Evolutionary conservation across 2,888 invertebrate species (phyloP), one percentile per base, ranked within the genome.

Genomic region (Lithophane ornitopus): DNA sequence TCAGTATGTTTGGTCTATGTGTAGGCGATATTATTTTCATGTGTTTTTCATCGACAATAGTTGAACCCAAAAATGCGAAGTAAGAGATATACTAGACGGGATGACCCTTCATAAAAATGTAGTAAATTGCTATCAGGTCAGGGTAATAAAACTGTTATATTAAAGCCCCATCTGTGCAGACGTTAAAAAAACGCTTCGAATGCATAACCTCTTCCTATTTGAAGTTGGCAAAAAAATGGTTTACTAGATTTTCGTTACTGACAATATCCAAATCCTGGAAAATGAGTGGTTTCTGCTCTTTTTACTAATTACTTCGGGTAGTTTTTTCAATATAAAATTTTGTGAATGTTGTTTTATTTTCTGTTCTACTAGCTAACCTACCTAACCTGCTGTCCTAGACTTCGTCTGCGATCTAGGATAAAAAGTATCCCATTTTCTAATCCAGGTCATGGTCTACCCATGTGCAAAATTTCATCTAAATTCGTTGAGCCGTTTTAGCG

Each of bases 81-180:
- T 26, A 49, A 56, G 46, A 54, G 3, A 44, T 41, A 46, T 22
- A 41, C 12, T 12, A 26, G 54, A 22, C 39, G 34, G 59, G 28
- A 46, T 56, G 61, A 67, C 66, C 82, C 54, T 56, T 82, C 59
- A 67, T 82, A 78, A 78, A 82, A 82, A 67, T 16, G 59, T 61
- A 61, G 26, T 66, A 77, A 76, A 82, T 82, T 77, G 34, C 41
- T 62, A 34, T 78, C 65, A 66, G 82, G 77, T 66, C 82, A 82
- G 26, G 12, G 61, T 61, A 78, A 76, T 78, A 78, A 82, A 78
- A 78, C 76, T 78, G 59, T 76, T 26, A 61, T 66, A 82, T 66
- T 78, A 54, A n/a, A 76, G 44, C 4, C 28, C 39, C 82, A 41
- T 76, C 77, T 76, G 82, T 61, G 59, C 28, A 14, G 28, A 54